Base-by-base conservation (phyloP, 1,140 invertebrate species). In the Magallana ariakensis region DNA sequence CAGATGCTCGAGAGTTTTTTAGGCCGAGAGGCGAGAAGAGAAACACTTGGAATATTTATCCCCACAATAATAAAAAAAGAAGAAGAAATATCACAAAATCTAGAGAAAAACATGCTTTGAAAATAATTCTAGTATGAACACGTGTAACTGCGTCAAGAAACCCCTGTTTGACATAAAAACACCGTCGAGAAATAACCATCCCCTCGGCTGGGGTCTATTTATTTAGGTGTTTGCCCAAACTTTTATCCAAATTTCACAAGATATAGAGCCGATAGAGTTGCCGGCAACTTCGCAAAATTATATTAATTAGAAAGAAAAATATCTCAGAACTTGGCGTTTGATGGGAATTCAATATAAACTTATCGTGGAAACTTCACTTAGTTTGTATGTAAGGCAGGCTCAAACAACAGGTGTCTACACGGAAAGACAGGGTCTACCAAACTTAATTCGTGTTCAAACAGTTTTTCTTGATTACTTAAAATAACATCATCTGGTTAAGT, bases 271-370 rank as follows among this genome's bases (percentile, higher is more conserved):
- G 66, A 75, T 75, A 75, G 66, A 75, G 66, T 75, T 75, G 22
- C 22, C 9, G 33, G 66, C 22, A 75, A 75, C 66, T 75, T 75
- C 22, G 66, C 66, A 75, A 75, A 75, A 75, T 75, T 75, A 75
- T 75, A 75, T 75, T 75, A 75, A 75, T 75, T 75, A 75, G 66
- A 75, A 75, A 75, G 66, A 75, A 75, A 75, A 75, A 75, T 75
- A 75, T 75, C 66, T 75, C 22, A 75, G 66, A 75, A 75, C 66
- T 75, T 75, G 66, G 66, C 66, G 22, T 75, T 75, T 75, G 66
- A 75, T 75, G 66, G 66, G 22, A 75, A 75, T 75, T 75, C 66
- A 75, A 75, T 75, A 75, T 75, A 75, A 75, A 75, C 13, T 75
- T 75, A 75, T 75, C 66, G 15, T 33, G 66, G 33, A 75, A 33